Evolutionary conservation across 2,113 vertebrate species (phyloP).

Genomic region (Oriolus oriolus): DNA sequence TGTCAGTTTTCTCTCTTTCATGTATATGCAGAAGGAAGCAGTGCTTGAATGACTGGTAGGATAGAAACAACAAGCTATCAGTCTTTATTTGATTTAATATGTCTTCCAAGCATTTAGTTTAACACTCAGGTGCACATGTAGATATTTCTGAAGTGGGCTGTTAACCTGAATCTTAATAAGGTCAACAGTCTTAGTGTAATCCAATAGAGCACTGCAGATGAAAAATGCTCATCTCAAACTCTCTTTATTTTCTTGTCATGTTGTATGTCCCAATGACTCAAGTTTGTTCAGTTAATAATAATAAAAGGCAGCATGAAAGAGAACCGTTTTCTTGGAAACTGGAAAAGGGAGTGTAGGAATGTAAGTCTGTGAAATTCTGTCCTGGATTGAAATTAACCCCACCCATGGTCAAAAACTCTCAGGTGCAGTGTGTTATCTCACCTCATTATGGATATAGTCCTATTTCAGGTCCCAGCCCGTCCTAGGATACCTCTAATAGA

Average conservation of each 20-base stretch:
- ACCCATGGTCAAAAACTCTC: neutral
- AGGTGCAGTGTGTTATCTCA: neutral
- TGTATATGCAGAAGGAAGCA: neutral
- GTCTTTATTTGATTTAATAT: neutral
- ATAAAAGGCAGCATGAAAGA: neutral
- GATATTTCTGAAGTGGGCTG: neutral
- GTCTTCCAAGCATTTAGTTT: neutral
- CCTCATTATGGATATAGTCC: neutral
- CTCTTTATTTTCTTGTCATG: neutral
- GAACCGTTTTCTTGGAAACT: neutral
- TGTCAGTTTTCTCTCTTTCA: neutral
- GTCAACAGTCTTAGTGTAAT: neutral
- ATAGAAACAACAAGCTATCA: neutral
- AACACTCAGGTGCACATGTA: neutral
- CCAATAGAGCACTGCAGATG: neutral
- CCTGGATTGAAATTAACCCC: neutral
- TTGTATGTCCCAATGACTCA: neutral
- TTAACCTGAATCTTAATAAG: conserved; percentile 24
- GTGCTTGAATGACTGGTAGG: neutral
- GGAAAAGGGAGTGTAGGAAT: neutral
- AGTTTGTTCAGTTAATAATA: neutral
- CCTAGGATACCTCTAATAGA: neutral
- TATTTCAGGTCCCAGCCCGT: neutral
- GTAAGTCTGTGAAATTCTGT: neutral
- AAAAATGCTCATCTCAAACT: neutral